Base-by-base conservation (phyloP, 2,797 vertebrate species). In the Acrossocheilus fasciatus region DNA sequence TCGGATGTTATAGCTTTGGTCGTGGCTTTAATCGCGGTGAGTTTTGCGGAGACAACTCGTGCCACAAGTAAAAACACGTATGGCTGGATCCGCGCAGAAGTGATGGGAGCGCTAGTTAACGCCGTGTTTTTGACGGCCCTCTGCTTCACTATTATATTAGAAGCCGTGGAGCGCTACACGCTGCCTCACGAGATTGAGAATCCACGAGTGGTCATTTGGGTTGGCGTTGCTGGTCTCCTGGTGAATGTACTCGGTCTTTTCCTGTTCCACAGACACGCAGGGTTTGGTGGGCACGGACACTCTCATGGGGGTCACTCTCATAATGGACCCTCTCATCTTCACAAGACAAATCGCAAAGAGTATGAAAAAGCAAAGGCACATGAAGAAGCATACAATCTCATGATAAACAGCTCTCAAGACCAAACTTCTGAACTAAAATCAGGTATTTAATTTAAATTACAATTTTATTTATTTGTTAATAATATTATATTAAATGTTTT, bases 1-100 rank as follows among this genome's bases (percentile, higher is more conserved):
- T 97, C 96, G 87, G 96, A 97, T 91, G 96, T 97, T 88, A 94
- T 97, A 92, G 96, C 96, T 43, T 94, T 97, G 89, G 88, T 95
- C 83, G 96, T 97, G 92, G 96, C 96, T 9, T 94, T 97, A 91
- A 94, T 97, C 90, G 96, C 96, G 66, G 94, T 96, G 87, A 94
- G 94, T 90, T 96, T 97, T 89, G 95, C 96, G 34, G 95, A 94
- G 91, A 93, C 94, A 87, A 94, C 96, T 69, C 95, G 94, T 47
- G 92, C 95, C 89, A 96, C 96, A 77, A 94, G 95, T 91, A 95
- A 95, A 91, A 97, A 97, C 94, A 97, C 96, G 50, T 97, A 96
- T 88, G 96, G 96, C 64, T 97, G 96, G 96, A 96, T 97, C 94
- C 95, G 96, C 68, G 96, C 96, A 50, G 96, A 96, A 91, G 96